These are phyloP conservation scores for Nesidiocoris tenuis DNA, from an alignment of 2,888 invertebrate species.

Conservation along the genomic window DNA sequence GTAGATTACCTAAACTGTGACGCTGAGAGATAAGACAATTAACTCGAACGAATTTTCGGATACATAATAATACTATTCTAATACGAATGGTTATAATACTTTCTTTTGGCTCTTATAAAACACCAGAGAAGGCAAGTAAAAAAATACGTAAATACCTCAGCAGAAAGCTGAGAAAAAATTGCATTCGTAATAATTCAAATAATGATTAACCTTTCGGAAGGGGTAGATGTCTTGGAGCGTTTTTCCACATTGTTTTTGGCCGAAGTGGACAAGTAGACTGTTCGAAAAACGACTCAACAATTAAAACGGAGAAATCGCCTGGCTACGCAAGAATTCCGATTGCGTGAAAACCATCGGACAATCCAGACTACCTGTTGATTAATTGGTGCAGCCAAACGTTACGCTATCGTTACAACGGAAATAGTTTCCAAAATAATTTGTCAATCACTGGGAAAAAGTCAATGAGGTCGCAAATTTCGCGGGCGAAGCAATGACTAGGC, in stretches of 20 bases:
- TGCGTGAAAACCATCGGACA: not conserved
- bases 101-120: no score
- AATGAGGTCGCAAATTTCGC: not conserved
- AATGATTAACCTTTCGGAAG: slow-evolving; percentile 25
- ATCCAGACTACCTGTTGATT: not conserved
- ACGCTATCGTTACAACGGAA: not conserved
- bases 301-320: not conserved
- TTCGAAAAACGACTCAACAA: not conserved
- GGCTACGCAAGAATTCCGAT: not conserved
- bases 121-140: not conserved
- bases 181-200: no score
- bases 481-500: not conserved
- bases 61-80: no score
- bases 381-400: not conserved
- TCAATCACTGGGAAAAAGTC: not conserved
- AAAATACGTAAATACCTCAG: not conserved
- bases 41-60: not conserved
- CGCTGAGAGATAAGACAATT: no score
- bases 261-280: no score
- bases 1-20: no score
- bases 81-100: no score
- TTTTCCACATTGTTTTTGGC: slow-evolving; percentile 26
- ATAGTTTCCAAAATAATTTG: not conserved
- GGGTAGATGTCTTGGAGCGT: slow-evolving; percentile 19
- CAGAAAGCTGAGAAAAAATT: not conserved